Evolutionary conservation across 2,888 invertebrate species (phyloP), one percentile per base, ranked within the genome.

Genomic region (Ectemnius cavifrons): DNA sequence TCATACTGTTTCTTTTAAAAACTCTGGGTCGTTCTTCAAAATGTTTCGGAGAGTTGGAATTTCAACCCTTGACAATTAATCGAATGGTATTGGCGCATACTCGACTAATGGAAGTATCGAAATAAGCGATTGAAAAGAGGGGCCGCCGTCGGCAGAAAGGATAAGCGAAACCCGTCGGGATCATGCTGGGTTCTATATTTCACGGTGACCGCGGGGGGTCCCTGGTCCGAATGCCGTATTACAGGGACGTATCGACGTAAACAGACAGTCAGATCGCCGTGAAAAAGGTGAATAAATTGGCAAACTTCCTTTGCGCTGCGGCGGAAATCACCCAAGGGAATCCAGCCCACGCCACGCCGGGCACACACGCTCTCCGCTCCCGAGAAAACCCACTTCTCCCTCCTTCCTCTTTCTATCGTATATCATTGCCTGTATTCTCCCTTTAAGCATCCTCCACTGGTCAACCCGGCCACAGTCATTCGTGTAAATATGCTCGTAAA

Each of bases 251-350:
- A 86, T 85, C 84, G 86, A 85, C 84, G 83, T 82, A 85, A 86
- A 84, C 83, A 85, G 84, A 81, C 76, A 83, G 82, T 83, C 79
- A 74, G 71, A 71, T 69, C 69, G 59, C 46, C 68, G 78, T 60
- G 79, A 84, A 86, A 84, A 85, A 86, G 84, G 78, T 81, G 85
- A 86, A 88, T 87, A 87, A 87, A 88, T 88, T 84, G 81, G 65
- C 82, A 75, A 87, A 88, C 77, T 88, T 88, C 77, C 79, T 80
- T 37, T 82, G 66, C 63, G 67, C 64, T 79, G 66, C 71, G 77
- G 71, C 73, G 70, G 77, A 76, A 77, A 64, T 71, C 71, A 72
- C 47, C 64, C 67, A 57, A 46, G 62, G 68, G 71, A 71, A 73
- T 58, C 71, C 37, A 16, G 45, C 62, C n/a, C 59, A 52, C 52